Conservation (phyloP, 2,113 vertebrate species). For the Galbula dea region DNA sequence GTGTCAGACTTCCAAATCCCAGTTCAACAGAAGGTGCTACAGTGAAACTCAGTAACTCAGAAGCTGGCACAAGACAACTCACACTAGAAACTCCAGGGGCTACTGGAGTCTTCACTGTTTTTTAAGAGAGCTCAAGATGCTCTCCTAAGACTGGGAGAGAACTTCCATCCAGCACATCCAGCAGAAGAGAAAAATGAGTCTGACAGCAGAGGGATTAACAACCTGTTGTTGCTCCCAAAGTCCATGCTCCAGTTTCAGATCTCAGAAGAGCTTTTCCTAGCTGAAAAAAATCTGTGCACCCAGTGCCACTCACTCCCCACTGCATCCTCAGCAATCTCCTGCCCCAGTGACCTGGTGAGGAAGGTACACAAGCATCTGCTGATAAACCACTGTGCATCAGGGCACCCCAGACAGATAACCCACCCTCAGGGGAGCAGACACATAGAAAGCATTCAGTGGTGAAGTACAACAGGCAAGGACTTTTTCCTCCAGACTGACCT, state of each 20-base stretch:
- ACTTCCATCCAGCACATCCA: background rate
- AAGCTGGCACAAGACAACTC: background rate
- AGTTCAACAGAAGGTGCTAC: background rate
- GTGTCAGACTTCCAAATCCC: background rate
- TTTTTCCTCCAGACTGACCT: background rate
- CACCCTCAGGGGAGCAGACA: rapidly evolving
- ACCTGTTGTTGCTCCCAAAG: background rate
- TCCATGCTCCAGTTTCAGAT: background rate
- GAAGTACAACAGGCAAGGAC: background rate
- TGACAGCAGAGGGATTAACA: background rate
- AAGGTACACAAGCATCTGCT: background rate
- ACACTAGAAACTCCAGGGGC: background rate
- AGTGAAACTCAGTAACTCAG: background rate
- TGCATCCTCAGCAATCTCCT: rapidly evolving
- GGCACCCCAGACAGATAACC: background rate
- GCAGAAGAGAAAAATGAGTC: background rate
- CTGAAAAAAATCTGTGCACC: background rate
- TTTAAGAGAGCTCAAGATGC: background rate
- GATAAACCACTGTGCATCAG: rapidly evolving
- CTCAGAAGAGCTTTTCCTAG: background rate
- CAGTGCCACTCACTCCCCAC: background rate
- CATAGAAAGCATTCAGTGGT: background rate
- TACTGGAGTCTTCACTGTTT: background rate
- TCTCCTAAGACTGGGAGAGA: background rate
- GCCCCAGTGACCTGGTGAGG: rapidly evolving